Evolutionary conservation across 2,888 invertebrate species (phyloP).

Genomic region (Torymus aiolomorphi): DNA sequence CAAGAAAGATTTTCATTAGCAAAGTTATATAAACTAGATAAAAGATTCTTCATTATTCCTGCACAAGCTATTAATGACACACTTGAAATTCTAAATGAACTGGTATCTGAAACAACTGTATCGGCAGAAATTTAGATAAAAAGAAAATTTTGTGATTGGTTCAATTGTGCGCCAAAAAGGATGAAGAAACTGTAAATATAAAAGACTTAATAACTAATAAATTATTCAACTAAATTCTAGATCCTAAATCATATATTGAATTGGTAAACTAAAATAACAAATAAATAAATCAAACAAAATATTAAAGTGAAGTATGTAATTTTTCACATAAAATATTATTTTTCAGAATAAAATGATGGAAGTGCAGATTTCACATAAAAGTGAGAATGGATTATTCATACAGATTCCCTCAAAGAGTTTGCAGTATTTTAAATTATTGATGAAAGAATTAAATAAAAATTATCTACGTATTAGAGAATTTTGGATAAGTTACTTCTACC

Average conservation of each 20-base stretch:
- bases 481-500: too few relatives aligned
- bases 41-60: conserved; percentile 24
- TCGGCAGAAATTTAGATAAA: not conserved
- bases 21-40: not conserved
- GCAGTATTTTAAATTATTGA: conserved; percentile 13
- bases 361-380: not conserved
- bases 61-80: conserved; percentile 30
- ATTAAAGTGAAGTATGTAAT: too few relatives aligned
- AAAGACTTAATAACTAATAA: conserved; percentile 1
- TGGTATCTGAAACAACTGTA: conserved; percentile 5
- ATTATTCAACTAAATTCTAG: not conserved
- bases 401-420: conserved; percentile 10
- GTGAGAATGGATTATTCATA: not conserved
- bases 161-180: not conserved
- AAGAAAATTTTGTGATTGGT: conserved; percentile 1
- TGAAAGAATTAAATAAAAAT: not conserved
- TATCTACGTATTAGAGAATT: too few relatives aligned
- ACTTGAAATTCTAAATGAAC: not conserved
- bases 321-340: not conserved
- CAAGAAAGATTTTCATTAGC: not conserved
- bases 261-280: not conserved
- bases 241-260: conserved; percentile 5
- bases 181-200: conserved; percentile 13
- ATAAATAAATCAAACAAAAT: not conserved
- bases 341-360: not conserved